phyloP scores from a whole-genome alignment of 1,140 invertebrate genomes.

The Oscheius sp. region DNA sequence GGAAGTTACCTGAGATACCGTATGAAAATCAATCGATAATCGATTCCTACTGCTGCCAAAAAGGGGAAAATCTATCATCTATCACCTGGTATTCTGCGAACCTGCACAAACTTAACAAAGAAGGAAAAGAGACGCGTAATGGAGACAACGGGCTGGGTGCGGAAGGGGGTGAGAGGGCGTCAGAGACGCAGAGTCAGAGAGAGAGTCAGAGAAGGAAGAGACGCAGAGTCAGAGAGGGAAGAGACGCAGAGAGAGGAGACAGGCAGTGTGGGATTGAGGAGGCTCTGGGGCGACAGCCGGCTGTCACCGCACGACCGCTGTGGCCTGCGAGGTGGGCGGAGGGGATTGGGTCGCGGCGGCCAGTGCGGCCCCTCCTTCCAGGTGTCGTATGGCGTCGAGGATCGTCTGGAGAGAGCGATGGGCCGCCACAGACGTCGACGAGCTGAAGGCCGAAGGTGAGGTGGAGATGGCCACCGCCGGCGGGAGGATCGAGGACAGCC shows the following conservation, averaged over 20 bases:
- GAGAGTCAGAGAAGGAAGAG: no score
- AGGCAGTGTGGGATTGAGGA: background rate
- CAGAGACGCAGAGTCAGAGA: no score
- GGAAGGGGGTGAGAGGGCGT: no score
- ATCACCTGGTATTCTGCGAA: no score
- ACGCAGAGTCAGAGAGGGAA: no score
- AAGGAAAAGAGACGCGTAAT: no score
- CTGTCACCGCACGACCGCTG: conserved; percentile 18
- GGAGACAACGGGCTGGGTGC: no score
- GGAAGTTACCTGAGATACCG: no score
- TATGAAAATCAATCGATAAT: no score
- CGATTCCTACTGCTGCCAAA: no score
- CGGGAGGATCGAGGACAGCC: conserved; percentile 20
- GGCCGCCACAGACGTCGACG: conserved; percentile 66
- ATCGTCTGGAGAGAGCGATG: conserved; percentile 91
- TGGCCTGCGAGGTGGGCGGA: conserved; percentile 23
- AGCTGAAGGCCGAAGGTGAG: conserved; percentile 21
- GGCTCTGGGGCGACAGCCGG: background rate
- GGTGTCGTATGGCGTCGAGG: conserved; percentile 89
- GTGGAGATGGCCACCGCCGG: conserved; percentile 27
- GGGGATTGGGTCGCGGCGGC: conserved; percentile 21
- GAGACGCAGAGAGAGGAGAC: conserved; percentile 9
- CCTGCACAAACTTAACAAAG: no score
- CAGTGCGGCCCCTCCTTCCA: conserved; percentile 80
- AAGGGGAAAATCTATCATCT: no score